phyloP scores from a whole-genome alignment of 2,888 invertebrate species.

The Dusona sp. region DNA sequence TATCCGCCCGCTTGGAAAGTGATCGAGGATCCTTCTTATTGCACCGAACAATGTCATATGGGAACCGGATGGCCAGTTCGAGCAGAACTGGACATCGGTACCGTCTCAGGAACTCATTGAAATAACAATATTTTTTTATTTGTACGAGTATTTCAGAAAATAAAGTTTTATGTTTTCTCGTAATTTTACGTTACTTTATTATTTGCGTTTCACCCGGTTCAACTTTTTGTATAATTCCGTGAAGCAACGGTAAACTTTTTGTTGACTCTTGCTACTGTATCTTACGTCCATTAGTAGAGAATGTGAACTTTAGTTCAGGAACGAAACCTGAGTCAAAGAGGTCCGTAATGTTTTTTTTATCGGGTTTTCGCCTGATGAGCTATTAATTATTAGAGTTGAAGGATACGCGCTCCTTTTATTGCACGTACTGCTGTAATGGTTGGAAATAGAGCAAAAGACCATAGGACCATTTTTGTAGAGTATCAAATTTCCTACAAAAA shows the following conservation, averaged over 20 bases:
- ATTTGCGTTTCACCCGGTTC: too few species aligned
- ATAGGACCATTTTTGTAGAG: too few species aligned
- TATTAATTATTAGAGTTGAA: too few species aligned
- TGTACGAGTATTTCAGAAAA: neutral
- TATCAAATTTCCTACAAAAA: too few species aligned
- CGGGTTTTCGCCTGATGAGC: neutral
- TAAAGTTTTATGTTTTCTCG: neutral
- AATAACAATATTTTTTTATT: neutral
- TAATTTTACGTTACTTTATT: neutral
- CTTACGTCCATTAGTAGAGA: too few species aligned
- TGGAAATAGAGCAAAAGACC: too few species aligned
- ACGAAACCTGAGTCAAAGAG: too few species aligned
- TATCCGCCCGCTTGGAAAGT: conserved; percentile 67
- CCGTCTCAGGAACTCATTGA: conserved; percentile 52
- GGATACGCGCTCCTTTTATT: neutral
- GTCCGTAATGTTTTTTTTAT: too few species aligned
- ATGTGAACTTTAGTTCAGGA: too few species aligned
- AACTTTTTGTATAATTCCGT: too few species aligned
- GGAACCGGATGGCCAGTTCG: conserved; percentile 84
- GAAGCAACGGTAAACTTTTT: too few species aligned
- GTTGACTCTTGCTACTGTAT: too few species aligned
- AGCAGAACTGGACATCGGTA: conserved; percentile 75
- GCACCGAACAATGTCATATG: conserved; percentile 84
- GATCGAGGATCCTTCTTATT: conserved; percentile 76
- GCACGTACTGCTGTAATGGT: neutral